Percentiles rank a stretch among this genome's conserved stretches.
Conservation (phyloP, 2,797 vertebrate genomes). For the Mus minutoides region DNA sequence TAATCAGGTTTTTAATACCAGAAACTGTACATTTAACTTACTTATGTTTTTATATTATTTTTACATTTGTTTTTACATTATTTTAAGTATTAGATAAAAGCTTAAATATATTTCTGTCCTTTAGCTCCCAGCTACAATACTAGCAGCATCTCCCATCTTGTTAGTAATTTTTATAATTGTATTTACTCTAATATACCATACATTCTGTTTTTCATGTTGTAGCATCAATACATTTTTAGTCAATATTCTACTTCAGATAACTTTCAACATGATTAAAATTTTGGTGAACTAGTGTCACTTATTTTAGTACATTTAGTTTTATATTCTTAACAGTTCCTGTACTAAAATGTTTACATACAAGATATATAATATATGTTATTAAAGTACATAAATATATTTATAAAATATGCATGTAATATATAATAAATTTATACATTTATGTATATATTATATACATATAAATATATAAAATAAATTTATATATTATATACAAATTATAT, state of each 20-base stretch:
- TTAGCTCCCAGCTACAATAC: neutral
- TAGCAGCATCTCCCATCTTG: neutral
- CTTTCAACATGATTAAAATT: constrained; percentile 41
- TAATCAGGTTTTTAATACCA: constrained; percentile 36
- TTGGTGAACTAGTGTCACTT: constrained; percentile 12
- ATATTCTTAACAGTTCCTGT: neutral
- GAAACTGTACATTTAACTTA: constrained; percentile 31
- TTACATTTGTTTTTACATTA: neutral
- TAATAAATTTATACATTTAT: neutral
- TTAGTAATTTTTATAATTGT: neutral
- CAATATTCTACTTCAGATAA: neutral
- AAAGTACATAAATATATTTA: neutral
- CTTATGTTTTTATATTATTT: constrained; percentile 44
- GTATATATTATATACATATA: neutral
- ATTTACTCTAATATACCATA: neutral
- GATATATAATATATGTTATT: neutral
- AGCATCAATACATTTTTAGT: neutral
- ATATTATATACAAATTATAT: neutral
- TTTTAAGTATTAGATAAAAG: constrained; percentile 39
- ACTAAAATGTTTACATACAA: constrained; percentile 51
- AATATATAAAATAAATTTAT: neutral
- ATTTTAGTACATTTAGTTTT: constrained; percentile 17
- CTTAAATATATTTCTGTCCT: constrained; percentile 41
- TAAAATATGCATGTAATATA: neutral
- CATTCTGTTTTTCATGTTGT: neutral